A percentile compares a stretch with the other conserved stretches of the same genome.
Conservation (phyloP, 2,888 invertebrate species). For the Cryptosula pallasiana region DNA sequence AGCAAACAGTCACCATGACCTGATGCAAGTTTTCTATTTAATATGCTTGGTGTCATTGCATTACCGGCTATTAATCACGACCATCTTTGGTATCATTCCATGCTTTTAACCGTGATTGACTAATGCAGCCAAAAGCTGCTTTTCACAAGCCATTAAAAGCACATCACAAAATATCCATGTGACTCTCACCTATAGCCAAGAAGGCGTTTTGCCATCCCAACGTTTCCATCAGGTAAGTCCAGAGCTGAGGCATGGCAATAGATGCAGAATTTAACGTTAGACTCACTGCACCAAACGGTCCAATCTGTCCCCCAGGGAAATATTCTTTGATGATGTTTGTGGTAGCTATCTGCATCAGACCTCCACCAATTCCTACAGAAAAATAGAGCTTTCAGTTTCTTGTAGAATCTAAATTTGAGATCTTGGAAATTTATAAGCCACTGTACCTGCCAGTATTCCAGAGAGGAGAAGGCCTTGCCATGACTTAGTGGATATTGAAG, state of each 20-base stretch:
- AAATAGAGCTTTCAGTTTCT: too few relatives aligned
- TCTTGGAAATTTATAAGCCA: not conserved
- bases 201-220: not conserved
- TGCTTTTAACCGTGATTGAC: too few relatives aligned
- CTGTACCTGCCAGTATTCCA: not conserved
- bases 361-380: not conserved
- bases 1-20: too few relatives aligned
- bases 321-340: not conserved
- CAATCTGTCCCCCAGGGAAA: not conserved
- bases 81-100: too few relatives aligned
- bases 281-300: not conserved
- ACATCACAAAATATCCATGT: too few relatives aligned
- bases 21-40: too few relatives aligned
- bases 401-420: too few relatives aligned
- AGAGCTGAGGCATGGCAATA: not conserved
- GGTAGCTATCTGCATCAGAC: not conserved
- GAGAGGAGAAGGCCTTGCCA: not conserved
- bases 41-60: too few relatives aligned
- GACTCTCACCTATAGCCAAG: not conserved
- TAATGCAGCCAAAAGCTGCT: too few relatives aligned
- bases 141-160: too few relatives aligned
- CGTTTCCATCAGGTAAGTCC: not conserved
- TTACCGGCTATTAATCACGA: too few relatives aligned
- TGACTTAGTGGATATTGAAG: not conserved
- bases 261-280: not conserved